A percentile compares a stretch with the other conserved stretches of the same genome.
These are phyloP conservation scores for Clarias gariepinus DNA, from an alignment of 2,113 vertebrate species.

Conservation along the genomic window DNA sequence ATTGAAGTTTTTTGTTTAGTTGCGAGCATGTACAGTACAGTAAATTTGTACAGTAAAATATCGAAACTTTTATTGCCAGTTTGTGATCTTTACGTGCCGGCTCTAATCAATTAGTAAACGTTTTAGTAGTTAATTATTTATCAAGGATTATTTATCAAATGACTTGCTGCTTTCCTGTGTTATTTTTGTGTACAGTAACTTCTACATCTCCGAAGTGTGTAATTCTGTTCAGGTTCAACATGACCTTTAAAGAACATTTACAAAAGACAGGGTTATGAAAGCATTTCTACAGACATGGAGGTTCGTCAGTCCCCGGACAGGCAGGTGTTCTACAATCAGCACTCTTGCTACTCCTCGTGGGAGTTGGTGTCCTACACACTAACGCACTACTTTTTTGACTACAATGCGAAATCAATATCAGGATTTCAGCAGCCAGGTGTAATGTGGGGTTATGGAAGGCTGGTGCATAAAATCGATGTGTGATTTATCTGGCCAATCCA, in stretches of 20 bases:
- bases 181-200: background rate
- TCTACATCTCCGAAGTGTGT: background rate
- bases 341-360: background rate
- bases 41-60: background rate
- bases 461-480: background rate
- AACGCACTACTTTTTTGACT: background rate
- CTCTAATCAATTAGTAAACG: background rate
- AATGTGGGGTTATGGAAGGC: background rate
- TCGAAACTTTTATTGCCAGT: background rate
- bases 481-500: background rate
- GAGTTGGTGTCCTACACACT: background rate
- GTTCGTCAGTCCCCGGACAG: background rate
- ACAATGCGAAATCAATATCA: background rate
- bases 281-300: background rate
- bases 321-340: background rate
- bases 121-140: background rate
- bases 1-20: background rate
- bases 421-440: background rate
- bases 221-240: background rate
- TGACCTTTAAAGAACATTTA: background rate
- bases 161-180: background rate
- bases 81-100: background rate
- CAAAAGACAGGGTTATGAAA: background rate
- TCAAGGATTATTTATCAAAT: background rate
- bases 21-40: background rate